Base-by-base conservation (phyloP, 2,113 vertebrate species). In the Garra rufa region DNA sequence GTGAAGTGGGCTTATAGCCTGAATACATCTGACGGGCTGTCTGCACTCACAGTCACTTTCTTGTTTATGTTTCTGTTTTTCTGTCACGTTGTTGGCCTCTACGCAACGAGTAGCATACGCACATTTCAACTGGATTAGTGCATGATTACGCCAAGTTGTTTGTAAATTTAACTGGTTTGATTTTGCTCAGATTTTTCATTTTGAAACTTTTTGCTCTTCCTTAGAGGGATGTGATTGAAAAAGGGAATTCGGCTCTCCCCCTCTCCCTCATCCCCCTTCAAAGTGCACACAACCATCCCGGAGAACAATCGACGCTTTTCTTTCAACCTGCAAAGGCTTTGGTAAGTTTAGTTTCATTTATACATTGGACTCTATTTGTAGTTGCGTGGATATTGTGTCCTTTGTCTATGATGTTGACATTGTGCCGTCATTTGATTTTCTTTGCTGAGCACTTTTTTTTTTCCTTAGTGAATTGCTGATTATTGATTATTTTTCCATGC, bases 201-300 rank as follows among this genome's bases (percentile, higher is more conserved):
- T 48, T 69, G 63, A 76, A 82, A 55, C 78, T 81, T 80, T 59
- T 80, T 75, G 46, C 6, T 81, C 67, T 76, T 21, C 26, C 70
- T 70, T 76, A 79, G 75, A 89, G 84, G 78, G 80, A 86, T 87
- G 85, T 88, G 85, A 88, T 85, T 84, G 38, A 70, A 41, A 84
- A 85, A 30, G 86, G 71, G 19, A 52, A 13, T 28, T 50, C 65
- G 65, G 46, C 69, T 19, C 52, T 73, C 83, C 21, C 19, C 15
- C 59, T 52, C 44, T 85, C 71, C 57, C 28, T 34, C 61, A 57
- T 83, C 67, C 57, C 83, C 81, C 15, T 81, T 85, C 84, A 67
- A 82, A 52, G 65, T 89, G 75, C 85, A 80, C 79, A 86, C 79
- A 63, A 24, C 71, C 17, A 48, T 76, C 50, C 19, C 41, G 83